A percentile compares a stretch with the other conserved stretches of the same genome.
Conservation (phyloP, 2,797 vertebrate genomes). For the Manis pentadactyla region DNA sequence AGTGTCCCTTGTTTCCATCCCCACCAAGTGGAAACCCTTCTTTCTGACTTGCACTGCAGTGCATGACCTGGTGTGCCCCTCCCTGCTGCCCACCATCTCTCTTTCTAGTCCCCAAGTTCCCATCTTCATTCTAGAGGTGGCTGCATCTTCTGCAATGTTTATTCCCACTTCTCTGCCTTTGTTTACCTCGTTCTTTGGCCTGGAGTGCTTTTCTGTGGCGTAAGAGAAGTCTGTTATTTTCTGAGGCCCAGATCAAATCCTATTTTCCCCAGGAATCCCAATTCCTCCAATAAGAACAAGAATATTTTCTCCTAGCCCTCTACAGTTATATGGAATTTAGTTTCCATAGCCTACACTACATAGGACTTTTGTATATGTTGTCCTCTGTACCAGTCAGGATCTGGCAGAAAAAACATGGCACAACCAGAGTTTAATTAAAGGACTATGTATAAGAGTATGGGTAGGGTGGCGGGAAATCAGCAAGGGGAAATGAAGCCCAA, state of each 20-base stretch:
- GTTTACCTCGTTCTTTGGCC: rapidly evolving
- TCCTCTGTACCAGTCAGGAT: background rate
- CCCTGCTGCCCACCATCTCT: rapidly evolving
- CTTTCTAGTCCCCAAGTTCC: background rate
- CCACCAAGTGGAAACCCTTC: background rate
- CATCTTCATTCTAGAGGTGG: too few relatives aligned
- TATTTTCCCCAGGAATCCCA: background rate
- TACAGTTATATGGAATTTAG: background rate
- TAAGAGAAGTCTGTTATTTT: background rate
- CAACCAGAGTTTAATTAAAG: background rate
- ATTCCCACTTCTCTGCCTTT: background rate
- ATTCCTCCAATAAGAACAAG: background rate
- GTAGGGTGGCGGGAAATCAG: background rate
- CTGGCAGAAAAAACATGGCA: background rate
- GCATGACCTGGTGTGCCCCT: rapidly evolving
- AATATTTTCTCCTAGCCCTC: background rate
- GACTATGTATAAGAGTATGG: background rate
- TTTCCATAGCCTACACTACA: background rate
- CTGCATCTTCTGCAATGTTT: background rate
- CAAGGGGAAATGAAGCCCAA: background rate
- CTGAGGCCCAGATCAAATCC: background rate
- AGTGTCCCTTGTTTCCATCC: background rate
- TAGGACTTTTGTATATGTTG: background rate
- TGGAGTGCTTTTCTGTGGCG: background rate
- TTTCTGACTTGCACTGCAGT: background rate